Base-by-base conservation (phyloP, 2,113 vertebrate species). In the Butorides virescens region DNA sequence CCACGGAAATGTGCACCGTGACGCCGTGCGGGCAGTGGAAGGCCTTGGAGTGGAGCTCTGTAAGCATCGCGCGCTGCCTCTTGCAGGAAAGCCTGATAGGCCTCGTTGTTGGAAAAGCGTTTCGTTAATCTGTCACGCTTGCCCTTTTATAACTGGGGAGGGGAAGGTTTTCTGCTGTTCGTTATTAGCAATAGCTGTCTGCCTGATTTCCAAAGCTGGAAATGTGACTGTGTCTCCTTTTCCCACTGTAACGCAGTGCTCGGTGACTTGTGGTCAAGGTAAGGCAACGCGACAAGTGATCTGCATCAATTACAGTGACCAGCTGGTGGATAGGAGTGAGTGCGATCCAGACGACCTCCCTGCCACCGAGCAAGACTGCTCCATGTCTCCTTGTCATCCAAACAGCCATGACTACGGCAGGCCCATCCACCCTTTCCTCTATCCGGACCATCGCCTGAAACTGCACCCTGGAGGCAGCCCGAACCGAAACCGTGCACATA, bases 201-300 rank as follows among this genome's bases (percentile, higher is more conserved):
- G 65, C n/a, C 58, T 53, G 42, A 11, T 89, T 86, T 78, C 42
- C 47, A 11, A 79, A 61, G 81, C 46, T 81, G 66, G 73, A 70
- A 94, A 76, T 55, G 86, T 92, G 96, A 97, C 92, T 29, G 14
- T 95, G 29, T 94, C 91, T 94, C 37, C 58, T 96, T 97, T 88
- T 96, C 95, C 93, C 95, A 82, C 95, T 92, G n/a, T 96, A 85
- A 90, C 1, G 0, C 86, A 99, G 99, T 99, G 99, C 97, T 99
- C 99, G 0, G 99, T 99, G 88, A 99, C 99, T 27, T 99, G 99
- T 63, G 99, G 99, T 68, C 99, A 99, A 97, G 99, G 99, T 79
- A 99, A 98, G 97, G 99, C 98, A 19, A 99, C 98, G 37, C 98
- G 99, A 47, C 99, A 99, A 97, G 99, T 99, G 88, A 95, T 98